Evolutionary conservation across 1,140 invertebrate genomes (phyloP).

Genomic region (Cyphomyrmex costatus): DNA sequence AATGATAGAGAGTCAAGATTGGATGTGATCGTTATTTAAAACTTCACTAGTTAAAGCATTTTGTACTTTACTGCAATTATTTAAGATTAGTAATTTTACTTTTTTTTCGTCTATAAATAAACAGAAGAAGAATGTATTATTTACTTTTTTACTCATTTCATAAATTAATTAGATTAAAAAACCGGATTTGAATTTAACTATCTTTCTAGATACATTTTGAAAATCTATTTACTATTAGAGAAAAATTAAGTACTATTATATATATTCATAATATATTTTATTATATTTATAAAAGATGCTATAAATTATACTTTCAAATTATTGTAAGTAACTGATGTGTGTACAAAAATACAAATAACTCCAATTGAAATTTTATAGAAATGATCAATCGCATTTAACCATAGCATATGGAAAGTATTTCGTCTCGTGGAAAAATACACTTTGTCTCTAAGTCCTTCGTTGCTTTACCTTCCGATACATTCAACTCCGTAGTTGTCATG

Average conservation of each 20-base stretch:
- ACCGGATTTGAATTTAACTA: no score
- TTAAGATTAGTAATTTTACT: no score
- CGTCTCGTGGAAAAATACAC: conserved; percentile 27
- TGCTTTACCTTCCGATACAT: conserved; percentile 77
- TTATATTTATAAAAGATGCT: not conserved
- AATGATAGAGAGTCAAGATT: no score
- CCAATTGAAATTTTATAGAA: not conserved
- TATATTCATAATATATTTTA: not conserved
- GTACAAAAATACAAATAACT: not conserved
- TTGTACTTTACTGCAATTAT: no score
- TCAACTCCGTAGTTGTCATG: conserved; percentile 72
- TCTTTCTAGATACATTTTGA: no score
- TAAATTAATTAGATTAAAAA: no score
- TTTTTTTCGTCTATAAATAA: no score
- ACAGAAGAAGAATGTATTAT: no score
- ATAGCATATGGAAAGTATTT: conserved; percentile 3
- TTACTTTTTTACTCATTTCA: no score
- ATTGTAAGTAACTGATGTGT: not conserved
- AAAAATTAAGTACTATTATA: no score
- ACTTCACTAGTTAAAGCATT: not conserved
- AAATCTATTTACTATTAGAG: no score
- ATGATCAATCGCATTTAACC: not conserved
- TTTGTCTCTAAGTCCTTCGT: not conserved
- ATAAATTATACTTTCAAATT: not conserved
- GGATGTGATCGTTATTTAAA: no score